Conservation (phyloP, 2,797 vertebrate genomes). For the Phataginus tetradactyla region DNA sequence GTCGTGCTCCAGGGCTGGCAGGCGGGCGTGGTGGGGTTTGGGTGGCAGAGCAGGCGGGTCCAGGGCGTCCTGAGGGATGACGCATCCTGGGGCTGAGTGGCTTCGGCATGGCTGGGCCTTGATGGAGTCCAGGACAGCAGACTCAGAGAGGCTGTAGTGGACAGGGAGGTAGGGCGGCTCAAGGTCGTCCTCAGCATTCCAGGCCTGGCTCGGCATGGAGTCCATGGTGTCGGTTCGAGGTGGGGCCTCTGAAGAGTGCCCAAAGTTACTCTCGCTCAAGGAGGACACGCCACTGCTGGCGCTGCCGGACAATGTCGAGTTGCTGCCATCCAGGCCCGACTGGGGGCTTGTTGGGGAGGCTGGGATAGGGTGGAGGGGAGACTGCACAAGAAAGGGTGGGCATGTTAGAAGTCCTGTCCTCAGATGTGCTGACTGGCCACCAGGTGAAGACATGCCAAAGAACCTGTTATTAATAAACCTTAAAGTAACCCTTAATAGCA, state of each 20-base stretch:
- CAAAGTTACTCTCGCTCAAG: constrained; percentile 98
- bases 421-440: neutral
- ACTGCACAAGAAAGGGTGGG: constrained; percentile 87
- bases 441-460: neutral
- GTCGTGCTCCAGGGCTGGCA: constrained; percentile 88
- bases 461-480: neutral
- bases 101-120: constrained; percentile 93
- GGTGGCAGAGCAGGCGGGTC: constrained; percentile 95
- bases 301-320: constrained; percentile 98
- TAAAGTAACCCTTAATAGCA: neutral
- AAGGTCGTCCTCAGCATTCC: constrained; percentile 96
- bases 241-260: constrained; percentile 92
- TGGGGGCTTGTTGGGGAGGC: constrained; percentile 99
- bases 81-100: constrained; percentile 92
- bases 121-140: constrained; percentile 93
- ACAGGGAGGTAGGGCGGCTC: constrained; percentile 96
- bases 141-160: constrained; percentile 96
- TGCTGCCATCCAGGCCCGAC: constrained; percentile 98
- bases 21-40: constrained; percentile 93
- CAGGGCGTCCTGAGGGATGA: constrained; percentile 88
- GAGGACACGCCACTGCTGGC: constrained; percentile 99
- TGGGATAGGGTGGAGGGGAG: constrained; percentile 98
- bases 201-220: constrained; percentile 96
- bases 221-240: constrained; percentile 93
- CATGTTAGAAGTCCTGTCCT: constrained; percentile 67